These are phyloP conservation scores for Cheiracanthium punctorium DNA, from an alignment of 2,888 invertebrate species.

Conservation along the genomic window DNA sequence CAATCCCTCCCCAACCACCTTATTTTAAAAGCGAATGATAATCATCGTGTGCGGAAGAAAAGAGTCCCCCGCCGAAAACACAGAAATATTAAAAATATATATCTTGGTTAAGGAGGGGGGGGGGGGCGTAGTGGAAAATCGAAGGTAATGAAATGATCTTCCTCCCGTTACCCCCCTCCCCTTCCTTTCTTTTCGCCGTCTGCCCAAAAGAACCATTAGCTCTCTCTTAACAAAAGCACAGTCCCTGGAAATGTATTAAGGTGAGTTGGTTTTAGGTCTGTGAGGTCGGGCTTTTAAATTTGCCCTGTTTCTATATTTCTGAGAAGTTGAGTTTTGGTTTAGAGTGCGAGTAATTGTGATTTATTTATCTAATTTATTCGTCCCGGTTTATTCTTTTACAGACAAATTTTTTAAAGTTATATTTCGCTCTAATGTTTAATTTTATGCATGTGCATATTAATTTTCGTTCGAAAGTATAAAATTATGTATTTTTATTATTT, in stretches of 20 bases:
- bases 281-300: background rate
- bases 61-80: background rate
- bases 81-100: constrained; percentile 1
- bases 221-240: background rate
- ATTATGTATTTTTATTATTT: too few relatives aligned
- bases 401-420: too few relatives aligned
- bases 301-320: too few relatives aligned
- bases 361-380: too few relatives aligned
- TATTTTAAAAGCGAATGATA: constrained; percentile 18
- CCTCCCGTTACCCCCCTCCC: background rate
- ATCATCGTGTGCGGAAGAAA: constrained; percentile 13
- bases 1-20: background rate
- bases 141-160: constrained; percentile 16
- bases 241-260: background rate
- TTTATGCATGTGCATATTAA: too few relatives aligned
- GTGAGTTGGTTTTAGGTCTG: background rate
- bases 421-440: too few relatives aligned
- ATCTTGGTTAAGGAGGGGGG: background rate
- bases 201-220: background rate
- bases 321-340: too few relatives aligned
- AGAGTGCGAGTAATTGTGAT: too few relatives aligned
- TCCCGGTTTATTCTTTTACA: too few relatives aligned
- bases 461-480: too few relatives aligned
- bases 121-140: background rate
- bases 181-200: background rate